A percentile compares a stretch with the other conserved stretches of the same genome.
These are phyloP conservation scores for Spheniscus humboldti DNA, from an alignment of 2,797 vertebrate genomes.

Conservation along the genomic window DNA sequence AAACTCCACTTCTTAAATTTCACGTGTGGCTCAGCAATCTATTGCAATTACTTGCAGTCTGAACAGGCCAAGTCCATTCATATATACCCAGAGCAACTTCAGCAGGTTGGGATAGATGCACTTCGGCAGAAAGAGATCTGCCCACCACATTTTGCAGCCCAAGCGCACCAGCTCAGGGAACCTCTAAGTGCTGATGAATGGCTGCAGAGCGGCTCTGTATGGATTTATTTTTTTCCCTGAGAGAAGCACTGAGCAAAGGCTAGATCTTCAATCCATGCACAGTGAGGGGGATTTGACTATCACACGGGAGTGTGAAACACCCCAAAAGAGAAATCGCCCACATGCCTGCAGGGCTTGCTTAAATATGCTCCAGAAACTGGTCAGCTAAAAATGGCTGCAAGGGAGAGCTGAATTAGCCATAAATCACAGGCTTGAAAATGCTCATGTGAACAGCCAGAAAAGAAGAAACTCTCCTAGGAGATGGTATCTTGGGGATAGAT, in stretches of 20 bases:
- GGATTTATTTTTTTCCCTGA: not conserved
- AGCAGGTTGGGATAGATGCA: not conserved
- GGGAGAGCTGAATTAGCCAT: not conserved
- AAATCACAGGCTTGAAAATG: not conserved
- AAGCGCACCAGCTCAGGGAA: not conserved
- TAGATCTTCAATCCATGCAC: not conserved
- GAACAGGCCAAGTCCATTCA: not conserved
- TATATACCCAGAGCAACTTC: not conserved
- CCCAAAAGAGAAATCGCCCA: not conserved
- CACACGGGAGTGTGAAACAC: not conserved
- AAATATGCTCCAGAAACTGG: not conserved
- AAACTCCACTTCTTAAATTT: conserved; percentile 20
- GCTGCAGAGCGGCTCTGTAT: not conserved
- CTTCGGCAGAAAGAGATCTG: not conserved
- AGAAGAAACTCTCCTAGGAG: not conserved
- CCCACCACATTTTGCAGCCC: not conserved
- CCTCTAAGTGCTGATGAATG: not conserved
- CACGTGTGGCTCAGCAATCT: not conserved
- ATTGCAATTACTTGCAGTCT: not conserved
- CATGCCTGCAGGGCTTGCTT: not conserved
- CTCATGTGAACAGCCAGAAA: not conserved
- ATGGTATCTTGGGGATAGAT: not conserved
- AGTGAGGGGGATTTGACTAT: not conserved
- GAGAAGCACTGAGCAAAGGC: not conserved
- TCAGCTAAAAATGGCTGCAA: not conserved